Evolutionary conservation across 2,888 invertebrate species (phyloP), one percentile per base, ranked within the genome.

Genomic region (Cantharis flavilabris): DNA sequence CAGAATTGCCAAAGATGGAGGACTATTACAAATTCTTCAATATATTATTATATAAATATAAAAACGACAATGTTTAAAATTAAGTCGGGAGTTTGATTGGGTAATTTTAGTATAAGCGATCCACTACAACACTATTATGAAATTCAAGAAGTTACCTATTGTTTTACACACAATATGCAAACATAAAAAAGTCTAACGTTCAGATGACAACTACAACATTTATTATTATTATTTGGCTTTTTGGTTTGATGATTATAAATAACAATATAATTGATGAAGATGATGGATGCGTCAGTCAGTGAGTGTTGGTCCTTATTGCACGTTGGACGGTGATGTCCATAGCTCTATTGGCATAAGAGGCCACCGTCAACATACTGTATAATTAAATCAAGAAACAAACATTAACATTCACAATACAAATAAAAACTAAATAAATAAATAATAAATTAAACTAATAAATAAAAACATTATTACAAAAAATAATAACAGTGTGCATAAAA

Each of bases 301-400:
- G 86, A 85, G 85, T 86, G 87, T 88, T 89, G 89, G 89, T 89
- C 89, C 89, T 89, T 89, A 88, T 88, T 88, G 88, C 88, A 88
- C 85, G 82, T 86, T 86, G 88, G 88, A 87, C 87, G 88, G 87
- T 84, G 85, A 85, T 84, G 87, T 87, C 88, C 88, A 85, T 82
- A 85, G 87, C 88, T 87, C 87, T 86, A 88, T 81, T 84, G 87
- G 86, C 86, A 84, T 83, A 80, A 87, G 86, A 85, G 88, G 88
- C 87, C 88, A 87, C 84, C 88, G 89, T 89, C 89, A 89, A 88
- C 88, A 88, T 86, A 89, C 89, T 88, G 81, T 49, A 76, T 63
- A 79, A 84, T 87, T 83, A 76, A 84, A 83, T 81, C 82, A 81
- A 73, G 76, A 76, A 73, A 77, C 62, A 62, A 72, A 72, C 70